Conservation (phyloP, 2,113 vertebrate species). For the Phrynosoma blainvillii region DNA sequence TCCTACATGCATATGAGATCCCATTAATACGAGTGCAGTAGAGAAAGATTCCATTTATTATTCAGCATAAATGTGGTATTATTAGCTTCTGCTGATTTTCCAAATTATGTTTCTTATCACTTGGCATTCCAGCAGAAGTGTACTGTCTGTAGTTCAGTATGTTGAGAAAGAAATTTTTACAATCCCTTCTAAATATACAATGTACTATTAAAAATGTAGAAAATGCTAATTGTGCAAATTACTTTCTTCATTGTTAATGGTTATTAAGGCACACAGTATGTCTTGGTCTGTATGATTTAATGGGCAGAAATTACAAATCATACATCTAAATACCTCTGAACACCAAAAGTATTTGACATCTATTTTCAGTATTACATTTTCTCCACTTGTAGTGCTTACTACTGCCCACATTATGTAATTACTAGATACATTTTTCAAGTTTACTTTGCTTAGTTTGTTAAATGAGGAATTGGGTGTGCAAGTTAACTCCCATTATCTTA, state of each 20-base stretch:
- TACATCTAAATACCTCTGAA: not conserved
- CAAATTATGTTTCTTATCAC: not conserved
- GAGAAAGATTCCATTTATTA: not conserved
- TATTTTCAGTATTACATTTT: not conserved
- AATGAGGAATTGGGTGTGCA: not conserved
- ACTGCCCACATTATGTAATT: not conserved
- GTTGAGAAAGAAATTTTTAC: not conserved
- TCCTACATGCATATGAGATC: not conserved
- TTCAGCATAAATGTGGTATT: slow-evolving; percentile 4
- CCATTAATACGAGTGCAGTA: slow-evolving; percentile 5
- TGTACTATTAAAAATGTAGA: not conserved
- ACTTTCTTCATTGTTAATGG: not conserved
- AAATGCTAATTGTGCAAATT: not conserved
- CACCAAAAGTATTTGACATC: not conserved
- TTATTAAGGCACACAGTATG: not conserved
- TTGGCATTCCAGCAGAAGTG: slow-evolving; percentile 9
- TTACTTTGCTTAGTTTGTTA: not conserved
- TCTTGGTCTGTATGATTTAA: not conserved
- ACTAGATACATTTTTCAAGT: too few relatives aligned
- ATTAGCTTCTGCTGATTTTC: slow-evolving; percentile 22
- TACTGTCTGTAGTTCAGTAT: not conserved
- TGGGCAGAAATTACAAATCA: not conserved
- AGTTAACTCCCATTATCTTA: not conserved
- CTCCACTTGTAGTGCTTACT: not conserved
- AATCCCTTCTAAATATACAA: not conserved